Evolutionary conservation across 2,797 vertebrate genomes (phyloP), one percentile per base, ranked within the genome.

Genomic region (Gorsachius magnificus): DNA sequence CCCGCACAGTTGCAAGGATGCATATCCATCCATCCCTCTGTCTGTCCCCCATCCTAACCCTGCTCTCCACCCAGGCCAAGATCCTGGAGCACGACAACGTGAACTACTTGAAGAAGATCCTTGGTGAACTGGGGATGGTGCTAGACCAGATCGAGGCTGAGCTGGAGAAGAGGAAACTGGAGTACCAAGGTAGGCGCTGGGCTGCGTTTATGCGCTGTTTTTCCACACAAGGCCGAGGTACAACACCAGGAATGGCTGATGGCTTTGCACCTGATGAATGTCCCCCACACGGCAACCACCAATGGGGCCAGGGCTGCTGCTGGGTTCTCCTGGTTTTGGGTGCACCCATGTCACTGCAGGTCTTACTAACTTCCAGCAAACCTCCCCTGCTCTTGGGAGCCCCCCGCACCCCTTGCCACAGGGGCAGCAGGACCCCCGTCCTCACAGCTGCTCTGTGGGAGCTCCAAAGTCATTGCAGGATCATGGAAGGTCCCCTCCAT

Each of bases 21-120:
- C 0, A 0, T 12, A 29, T 36, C 35, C 35, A 35, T 64, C 4
- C 4, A 6, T 61, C 74, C 13, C 9, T n/a, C 66, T 61, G 11
- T 20, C 18, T 25, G 5, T 35, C 21, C 36, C 22, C 43, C 25
- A 20, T 56, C 70, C 84, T 96, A 48, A 85, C 20, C 22, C 79
- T 6, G 13, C 58, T 83, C 36, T 95, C n/a, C 46, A 79, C 43
- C 4, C 95, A 99, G 99, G 99, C 99, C 90, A 99, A 99, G 97
- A 99, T 99, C 96, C 97, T 99, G 97, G 99, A 99, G 97, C 99
- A 99, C 0, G 99, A 99, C 48, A 99, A 99, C 2, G 99, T 99
- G 97, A 99, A 98, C 97, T 99, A 99, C 98, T 97, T 99, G 98
- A 99, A 99, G 98, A 99, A 99, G 97, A 99, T 99, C 89, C 98